Conservation (phyloP, 1,140 invertebrate genomes). For the Hirudo medicinalis region DNA sequence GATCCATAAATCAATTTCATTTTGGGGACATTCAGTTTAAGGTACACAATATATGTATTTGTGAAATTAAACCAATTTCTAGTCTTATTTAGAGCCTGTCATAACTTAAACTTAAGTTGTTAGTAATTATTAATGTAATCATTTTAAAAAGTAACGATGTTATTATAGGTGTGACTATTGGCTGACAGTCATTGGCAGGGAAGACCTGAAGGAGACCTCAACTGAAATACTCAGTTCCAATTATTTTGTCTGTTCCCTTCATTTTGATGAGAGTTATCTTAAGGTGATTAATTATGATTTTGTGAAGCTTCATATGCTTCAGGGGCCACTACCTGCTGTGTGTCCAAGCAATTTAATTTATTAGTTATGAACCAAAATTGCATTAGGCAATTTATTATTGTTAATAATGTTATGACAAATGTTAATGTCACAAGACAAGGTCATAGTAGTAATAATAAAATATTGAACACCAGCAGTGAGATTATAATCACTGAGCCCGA, state of each 20-base stretch:
- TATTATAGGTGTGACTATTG: not conserved
- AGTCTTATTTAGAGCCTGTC: not conserved
- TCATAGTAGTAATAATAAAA: too few relatives aligned
- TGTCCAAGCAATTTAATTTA: too few relatives aligned
- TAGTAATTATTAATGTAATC: not conserved
- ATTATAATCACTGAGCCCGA: too few relatives aligned
- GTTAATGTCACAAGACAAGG: too few relatives aligned
- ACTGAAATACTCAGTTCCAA: not conserved
- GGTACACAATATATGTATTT: not conserved
- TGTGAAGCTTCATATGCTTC: not conserved
- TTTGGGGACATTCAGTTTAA: not conserved
- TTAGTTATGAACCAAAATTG: not conserved
- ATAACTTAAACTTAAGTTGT: not conserved
- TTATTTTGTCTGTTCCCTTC: conserved; percentile 6
- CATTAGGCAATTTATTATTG: not conserved
- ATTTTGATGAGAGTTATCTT: conserved; percentile 7
- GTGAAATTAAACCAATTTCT: not conserved
- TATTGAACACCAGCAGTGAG: too few relatives aligned
- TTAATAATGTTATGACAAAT: conserved; percentile 5
- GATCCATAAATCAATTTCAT: not conserved
- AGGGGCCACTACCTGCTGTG: too few relatives aligned
- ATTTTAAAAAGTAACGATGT: not conserved
- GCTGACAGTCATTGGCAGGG: not conserved
- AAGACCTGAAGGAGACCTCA: not conserved
- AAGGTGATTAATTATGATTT: not conserved